phyloP scores from a whole-genome alignment of 2,888 invertebrate genomes.

The Trisateles emortualis region DNA sequence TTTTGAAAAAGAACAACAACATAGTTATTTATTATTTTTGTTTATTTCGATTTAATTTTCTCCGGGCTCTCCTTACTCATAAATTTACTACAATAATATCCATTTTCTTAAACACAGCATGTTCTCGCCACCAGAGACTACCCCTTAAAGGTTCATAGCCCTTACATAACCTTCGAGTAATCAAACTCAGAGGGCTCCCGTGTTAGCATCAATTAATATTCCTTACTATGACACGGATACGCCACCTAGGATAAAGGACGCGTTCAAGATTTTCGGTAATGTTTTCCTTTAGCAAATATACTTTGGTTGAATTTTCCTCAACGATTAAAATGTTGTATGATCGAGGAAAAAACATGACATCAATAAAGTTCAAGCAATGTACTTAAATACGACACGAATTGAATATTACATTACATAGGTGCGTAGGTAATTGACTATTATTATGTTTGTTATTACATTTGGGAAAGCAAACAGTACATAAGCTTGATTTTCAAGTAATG shows the following conservation, averaged over 20 bases:
- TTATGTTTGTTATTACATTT: too few relatives aligned
- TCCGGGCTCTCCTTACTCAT: too few relatives aligned
- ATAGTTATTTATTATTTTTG: too few relatives aligned
- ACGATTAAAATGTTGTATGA: constrained; percentile 3
- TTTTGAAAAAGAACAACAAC: too few relatives aligned
- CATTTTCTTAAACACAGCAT: too few relatives aligned
- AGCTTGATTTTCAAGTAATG: too few relatives aligned
- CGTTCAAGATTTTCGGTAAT: constrained; percentile 30
- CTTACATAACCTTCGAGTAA: background rate
- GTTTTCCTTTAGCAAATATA: constrained; percentile 30
- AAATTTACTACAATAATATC: too few relatives aligned
- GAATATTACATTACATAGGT: constrained; percentile 4
- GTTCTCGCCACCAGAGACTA: too few relatives aligned
- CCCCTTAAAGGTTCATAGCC: background rate
- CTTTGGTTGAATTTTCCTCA: constrained; percentile 31
- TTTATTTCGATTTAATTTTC: too few relatives aligned
- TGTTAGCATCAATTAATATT: constrained; percentile 31
- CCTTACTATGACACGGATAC: constrained; percentile 18
- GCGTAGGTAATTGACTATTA: background rate
- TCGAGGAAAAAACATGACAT: constrained; percentile 29
- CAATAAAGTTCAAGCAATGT: constrained; percentile 19
- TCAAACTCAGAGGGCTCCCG: too few relatives aligned
- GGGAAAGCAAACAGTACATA: too few relatives aligned
- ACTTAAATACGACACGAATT: constrained; percentile 13
- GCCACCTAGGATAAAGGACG: constrained; percentile 25